These are phyloP conservation scores for Carcinoscorpius rotundicauda DNA, from an alignment of 1,140 invertebrate genomes.

Conservation along the genomic window DNA sequence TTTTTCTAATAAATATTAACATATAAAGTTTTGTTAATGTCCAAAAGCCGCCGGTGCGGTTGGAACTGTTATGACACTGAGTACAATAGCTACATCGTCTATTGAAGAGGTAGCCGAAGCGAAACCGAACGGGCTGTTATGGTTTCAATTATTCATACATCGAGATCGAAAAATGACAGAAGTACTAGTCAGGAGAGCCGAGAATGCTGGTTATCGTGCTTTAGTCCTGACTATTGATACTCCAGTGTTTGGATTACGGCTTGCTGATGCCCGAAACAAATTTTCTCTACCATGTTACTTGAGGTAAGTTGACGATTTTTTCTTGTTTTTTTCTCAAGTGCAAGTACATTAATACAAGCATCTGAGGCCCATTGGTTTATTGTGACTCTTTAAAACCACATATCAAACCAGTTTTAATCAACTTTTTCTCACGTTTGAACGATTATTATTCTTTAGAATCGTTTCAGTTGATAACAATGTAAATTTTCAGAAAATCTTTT, in stretches of 20 bases:
- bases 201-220: conserved; percentile 72
- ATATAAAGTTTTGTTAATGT: conserved; percentile 3
- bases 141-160: conserved; percentile 88
- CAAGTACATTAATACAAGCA: no score
- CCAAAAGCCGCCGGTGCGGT: conserved; percentile 55
- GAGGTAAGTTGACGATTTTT: conserved; percentile 36
- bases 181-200: conserved; percentile 60
- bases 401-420: no score
- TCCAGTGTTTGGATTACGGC: conserved; percentile 64
- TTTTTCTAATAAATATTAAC: not conserved
- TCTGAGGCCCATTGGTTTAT: no score
- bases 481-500: no score
- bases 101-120: conserved; percentile 72
- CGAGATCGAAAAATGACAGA: conserved; percentile 60
- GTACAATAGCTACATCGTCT: conserved; percentile 73
- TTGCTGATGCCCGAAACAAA: conserved; percentile 67
- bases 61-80: conserved; percentile 65
- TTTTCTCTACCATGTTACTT: conserved; percentile 69
- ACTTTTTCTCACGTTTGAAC: no score
- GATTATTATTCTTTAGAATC: no score
- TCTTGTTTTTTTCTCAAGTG: no score
- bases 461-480: no score
- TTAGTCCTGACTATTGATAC: conserved; percentile 83
- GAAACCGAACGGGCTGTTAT: conserved; percentile 60
- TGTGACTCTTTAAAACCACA: no score